Base-by-base conservation (phyloP, 1,140 invertebrate genomes). In the Drosophila dunni region DNA sequence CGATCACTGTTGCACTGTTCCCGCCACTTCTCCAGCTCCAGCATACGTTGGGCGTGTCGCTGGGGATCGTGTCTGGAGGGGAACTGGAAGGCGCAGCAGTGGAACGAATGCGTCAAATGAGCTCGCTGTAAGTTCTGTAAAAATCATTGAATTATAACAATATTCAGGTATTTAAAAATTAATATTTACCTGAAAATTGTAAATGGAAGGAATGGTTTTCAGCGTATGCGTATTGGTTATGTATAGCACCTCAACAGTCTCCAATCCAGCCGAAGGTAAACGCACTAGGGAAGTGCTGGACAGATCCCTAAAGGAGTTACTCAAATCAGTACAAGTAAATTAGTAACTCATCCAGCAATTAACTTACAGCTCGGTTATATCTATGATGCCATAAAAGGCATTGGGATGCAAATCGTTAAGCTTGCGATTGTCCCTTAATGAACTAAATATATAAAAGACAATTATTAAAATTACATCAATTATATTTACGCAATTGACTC, bases 21-120 rank as follows among this genome's bases (percentile, higher is more conserved):
- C 36, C 92, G 72, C 76, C 93, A 89, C 63, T 92, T 91, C 29
- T 91, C 91, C 17, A 95, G 90, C 82, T 95, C 93, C 6, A 92
- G 92, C 78, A 94, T 89, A 68, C 94, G 94, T 38, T 94, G 90
- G 8, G 94, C 94, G 82, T 96, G 95, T 34, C 94, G 92, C 7
- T 92, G 88, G 0, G 96, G 96, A 92, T 97, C 94, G 83, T 97
- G 97, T 24, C 94, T 94, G 64, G 95, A 95, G 1, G 97, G 97
- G 91, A 95, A 97, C 86, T 95, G 94, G 91, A 98, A 98, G 1
- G 97, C 97, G 91, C 97, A 98, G 93, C 97, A 98, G 79, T 98
- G 97, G 89, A 97, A 97, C 15, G 96, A 95, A 93, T 97, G 97
- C 0, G 97, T 97, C 48, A 98, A 92, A 93, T 93, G 8, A 94